Conservation (phyloP, 2,113 vertebrate genomes). For the Tonatia bakeri region DNA sequence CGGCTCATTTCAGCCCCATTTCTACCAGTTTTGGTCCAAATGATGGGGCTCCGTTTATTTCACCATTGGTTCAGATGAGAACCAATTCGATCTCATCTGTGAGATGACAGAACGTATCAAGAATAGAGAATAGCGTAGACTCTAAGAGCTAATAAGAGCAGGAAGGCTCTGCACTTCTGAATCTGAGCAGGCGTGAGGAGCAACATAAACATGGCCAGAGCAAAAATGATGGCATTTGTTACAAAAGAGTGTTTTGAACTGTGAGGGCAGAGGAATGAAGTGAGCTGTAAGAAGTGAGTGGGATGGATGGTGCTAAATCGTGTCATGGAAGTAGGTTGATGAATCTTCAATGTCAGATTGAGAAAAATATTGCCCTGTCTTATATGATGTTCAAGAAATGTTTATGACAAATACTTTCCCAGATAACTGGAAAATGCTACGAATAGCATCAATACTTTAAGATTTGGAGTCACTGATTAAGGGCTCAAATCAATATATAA, state of each 20-base stretch:
- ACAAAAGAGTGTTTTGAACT: background rate
- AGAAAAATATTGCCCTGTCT: background rate
- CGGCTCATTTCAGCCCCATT: background rate
- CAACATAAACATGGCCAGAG: background rate
- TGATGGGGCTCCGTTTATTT: background rate
- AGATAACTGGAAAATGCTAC: background rate
- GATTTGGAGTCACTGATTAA: background rate
- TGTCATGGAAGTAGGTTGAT: background rate
- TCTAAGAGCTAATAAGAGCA: slow-evolving; percentile 3
- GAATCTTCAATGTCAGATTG: background rate
- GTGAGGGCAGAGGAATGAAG: background rate
- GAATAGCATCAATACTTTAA: background rate
- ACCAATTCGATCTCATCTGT: background rate
- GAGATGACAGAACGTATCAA: background rate
- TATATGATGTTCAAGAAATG: background rate
- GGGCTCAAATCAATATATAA: background rate
- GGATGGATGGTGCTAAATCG: background rate
- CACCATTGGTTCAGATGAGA: too few species aligned
- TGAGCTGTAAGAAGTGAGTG: background rate
- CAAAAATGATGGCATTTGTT: background rate
- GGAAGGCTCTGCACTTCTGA: background rate
- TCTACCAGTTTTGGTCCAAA: background rate
- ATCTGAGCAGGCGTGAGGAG: slow-evolving; percentile 17
- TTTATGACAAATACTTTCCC: background rate
- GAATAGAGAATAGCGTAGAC: background rate